Base-by-base conservation (phyloP, 2,888 invertebrate species). In the Geotrupes spiniger region DNA sequence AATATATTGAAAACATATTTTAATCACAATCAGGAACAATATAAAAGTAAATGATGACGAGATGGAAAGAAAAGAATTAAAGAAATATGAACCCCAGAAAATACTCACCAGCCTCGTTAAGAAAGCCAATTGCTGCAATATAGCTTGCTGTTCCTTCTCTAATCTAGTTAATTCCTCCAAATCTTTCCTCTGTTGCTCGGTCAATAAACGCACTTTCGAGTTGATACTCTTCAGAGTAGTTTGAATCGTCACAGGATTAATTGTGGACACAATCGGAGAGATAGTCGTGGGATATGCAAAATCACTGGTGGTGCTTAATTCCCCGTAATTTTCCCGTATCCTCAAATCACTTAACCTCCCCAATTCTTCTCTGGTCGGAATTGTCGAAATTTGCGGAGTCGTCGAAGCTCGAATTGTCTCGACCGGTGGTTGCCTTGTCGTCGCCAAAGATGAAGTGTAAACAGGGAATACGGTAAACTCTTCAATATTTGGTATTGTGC, bases 81-180 rank as follows among this genome's bases (percentile, higher is more conserved):
- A 15, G n/a, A 26, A 26, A 33, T 27, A 14, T 10, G 5, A 12
- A 21, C n/a, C 10, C 1, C 39, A 1, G n/a, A 8, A 11, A 31
- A n/a, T n/a, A 44, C 58, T 54, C 60, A 71, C 71, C 63, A 72
- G 63, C 55, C 61, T 67, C 14, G 70, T 69, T 36, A 72, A 60
- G 46, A 72, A 67, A 6, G 71, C 64, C n/a, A 74, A 52, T 51
- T 74, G 74, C 54, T 70, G 61, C 36, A 74, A 57, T 52, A 74
- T 61, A 6, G 66, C 67, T 2, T 68, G 65, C 53, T 74, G 74
- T 54, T 74, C 70, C 49, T 62, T 63, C 53, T 74, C 74, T 36
- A 74, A 56, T 38, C 63, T 62, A 36, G 64, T 65, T 21, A 74
- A 57, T 2, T 65, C 66, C 50, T 67, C 66, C 50, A 73, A 61